Conservation (phyloP, 2,888 invertebrate species). For the Drosophila paranaensis region DNA sequence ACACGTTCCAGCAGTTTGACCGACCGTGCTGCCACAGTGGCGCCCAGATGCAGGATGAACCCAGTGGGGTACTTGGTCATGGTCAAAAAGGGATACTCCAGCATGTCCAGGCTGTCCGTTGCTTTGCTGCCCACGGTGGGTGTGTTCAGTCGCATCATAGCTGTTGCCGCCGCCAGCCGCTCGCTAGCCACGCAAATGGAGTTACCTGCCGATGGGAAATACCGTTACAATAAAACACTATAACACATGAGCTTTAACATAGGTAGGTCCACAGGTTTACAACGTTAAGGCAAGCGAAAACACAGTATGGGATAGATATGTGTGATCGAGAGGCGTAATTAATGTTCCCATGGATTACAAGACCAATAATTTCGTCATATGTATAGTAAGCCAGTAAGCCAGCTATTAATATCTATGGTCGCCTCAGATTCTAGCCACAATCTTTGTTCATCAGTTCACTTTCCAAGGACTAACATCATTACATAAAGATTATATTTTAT, state of each 20-base stretch:
- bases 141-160: slow-evolving; percentile 86
- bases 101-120: slow-evolving; percentile 92
- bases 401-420: no score
- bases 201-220: slow-evolving; percentile 87
- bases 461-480: not conserved
- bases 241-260: not conserved
- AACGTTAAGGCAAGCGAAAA: slow-evolving; percentile 41
- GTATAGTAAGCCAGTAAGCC: not conserved
- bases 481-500: not conserved
- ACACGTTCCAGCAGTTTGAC: slow-evolving; percentile 93
- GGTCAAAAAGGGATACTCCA: slow-evolving; percentile 98
- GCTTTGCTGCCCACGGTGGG: slow-evolving; percentile 88
- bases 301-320: slow-evolving; percentile 28
- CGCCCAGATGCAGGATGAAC: slow-evolving; percentile 95
- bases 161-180: slow-evolving; percentile 86
- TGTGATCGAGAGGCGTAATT: slow-evolving; percentile 6
- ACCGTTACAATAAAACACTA: not conserved
- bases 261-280: slow-evolving; percentile 32
- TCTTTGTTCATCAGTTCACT: not conserved
- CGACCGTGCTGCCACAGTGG: slow-evolving; percentile 92
- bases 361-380: no score
- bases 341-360: not conserved
- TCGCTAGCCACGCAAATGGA: slow-evolving; percentile 89
- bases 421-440: not conserved
- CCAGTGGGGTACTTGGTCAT: slow-evolving; percentile 95